Conservation (phyloP, 2,113 vertebrate species). For the Sinosuthora webbiana region DNA sequence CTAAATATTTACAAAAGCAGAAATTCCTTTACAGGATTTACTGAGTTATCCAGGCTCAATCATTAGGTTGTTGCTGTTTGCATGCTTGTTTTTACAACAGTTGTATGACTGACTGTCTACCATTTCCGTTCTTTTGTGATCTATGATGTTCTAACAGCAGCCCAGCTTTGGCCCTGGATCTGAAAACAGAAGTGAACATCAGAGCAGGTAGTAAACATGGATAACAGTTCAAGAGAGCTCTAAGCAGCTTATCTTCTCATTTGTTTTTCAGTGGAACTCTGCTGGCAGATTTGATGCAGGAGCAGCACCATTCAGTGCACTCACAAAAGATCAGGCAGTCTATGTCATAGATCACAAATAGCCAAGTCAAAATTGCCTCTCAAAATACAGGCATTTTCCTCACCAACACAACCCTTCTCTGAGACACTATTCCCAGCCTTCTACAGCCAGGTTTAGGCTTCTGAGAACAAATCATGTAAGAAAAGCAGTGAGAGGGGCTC, state of each 20-base stretch:
- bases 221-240: not conserved
- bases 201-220: not conserved
- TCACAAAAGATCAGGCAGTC: not conserved
- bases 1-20: not conserved
- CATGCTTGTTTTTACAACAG: not conserved
- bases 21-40: not conserved
- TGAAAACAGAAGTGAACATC: not conserved
- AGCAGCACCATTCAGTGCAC: not conserved
- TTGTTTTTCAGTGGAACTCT: not conserved
- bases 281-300: not conserved
- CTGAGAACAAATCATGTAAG: not conserved
- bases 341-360: accelerated
- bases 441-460: not conserved
- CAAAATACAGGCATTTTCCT: not conserved
- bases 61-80: not conserved
- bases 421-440: not conserved
- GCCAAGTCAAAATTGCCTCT: not conserved
- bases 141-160: accelerated
- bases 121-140: not conserved
- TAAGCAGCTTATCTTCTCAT: not conserved
- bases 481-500: not conserved
- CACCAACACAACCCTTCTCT: not conserved
- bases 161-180: not conserved
- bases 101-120: not conserved
- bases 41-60: not conserved